Base-by-base conservation (phyloP, 2,113 vertebrate species). In the Hydrolagus affinis region DNA sequence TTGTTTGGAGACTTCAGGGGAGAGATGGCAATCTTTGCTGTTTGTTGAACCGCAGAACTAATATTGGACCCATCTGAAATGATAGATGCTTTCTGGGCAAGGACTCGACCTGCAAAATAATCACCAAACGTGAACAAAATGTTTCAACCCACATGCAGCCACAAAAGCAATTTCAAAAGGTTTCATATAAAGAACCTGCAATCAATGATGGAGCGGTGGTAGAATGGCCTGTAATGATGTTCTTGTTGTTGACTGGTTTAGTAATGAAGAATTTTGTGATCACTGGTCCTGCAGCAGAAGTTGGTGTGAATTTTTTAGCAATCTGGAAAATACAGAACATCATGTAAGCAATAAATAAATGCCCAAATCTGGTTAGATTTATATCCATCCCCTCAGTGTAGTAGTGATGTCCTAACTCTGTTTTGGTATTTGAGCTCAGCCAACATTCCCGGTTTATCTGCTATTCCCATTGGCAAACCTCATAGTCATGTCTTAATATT, bases 1-100 rank as follows among this genome's bases (percentile, higher is more conserved):
- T 99, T 99, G 93, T 95, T 97, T 90, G 98, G 97, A 77, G 95
- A 97, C 91, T 99, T 99, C 57, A 99, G 94, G 12, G 98, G 98
- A 0, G 98, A 99, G 87, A 99, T 98, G 77, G 98, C 97, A 85
- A 99, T 97, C 93, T 99, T 98, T 44, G 92, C 93, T 90, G 87
- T 96, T 88, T 98, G 96, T 72, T 95, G 75, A 85, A 90, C 90
- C 68, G 56, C 70, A 73, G 96, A 92, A 91, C 89, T 95, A 91
- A 96, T 89, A 85, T 95, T 89, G 64, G 94, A 91, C 86, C 92
- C 91, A 87, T 99, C 97, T 0, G 96, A 92, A 76, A 98, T 93
- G 0, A 95, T 93, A 87, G 95, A 93, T 86, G 96, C 89, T 88
- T 89, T 93, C 88, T 98, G 96, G 9, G 98, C 94, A 90, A 99